These are phyloP conservation scores for Rhimphoctona megacephalus DNA, from an alignment of 2,888 invertebrate species.

Conservation along the genomic window DNA sequence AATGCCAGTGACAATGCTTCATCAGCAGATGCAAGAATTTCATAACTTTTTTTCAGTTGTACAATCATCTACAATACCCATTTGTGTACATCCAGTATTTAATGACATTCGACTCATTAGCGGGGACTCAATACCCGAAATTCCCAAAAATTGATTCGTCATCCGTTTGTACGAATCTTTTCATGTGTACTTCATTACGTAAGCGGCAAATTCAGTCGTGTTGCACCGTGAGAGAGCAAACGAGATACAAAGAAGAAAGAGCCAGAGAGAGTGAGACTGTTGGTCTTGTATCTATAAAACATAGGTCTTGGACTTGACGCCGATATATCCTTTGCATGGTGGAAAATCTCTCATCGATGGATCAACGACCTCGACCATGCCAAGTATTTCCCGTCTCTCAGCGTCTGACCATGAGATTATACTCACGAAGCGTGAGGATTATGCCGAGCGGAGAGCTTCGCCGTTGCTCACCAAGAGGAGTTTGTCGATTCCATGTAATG, in stretches of 20 bases:
- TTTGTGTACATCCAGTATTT: neutral
- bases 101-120: constrained; percentile 38
- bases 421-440: constrained; percentile 69
- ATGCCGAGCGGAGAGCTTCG: constrained; percentile 63
- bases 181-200: constrained; percentile 48
- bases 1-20: constrained; percentile 28
- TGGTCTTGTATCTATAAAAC: constrained; percentile 60
- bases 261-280: constrained; percentile 46
- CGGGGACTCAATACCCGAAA: constrained; percentile 19
- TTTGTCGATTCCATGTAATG: constrained; percentile 70
- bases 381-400: constrained; percentile 70
- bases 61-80: neutral
- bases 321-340: constrained; percentile 65
- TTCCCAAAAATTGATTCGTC: constrained; percentile 33
- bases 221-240: constrained; percentile 48
- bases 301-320: constrained; percentile 58
- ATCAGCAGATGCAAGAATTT: constrained; percentile 8
- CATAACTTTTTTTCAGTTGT: constrained; percentile 1
- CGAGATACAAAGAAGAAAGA: neutral
- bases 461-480: constrained; percentile 70
- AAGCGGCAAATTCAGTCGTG: constrained; percentile 59
- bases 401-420: constrained; percentile 69
- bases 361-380: constrained; percentile 80
- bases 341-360: constrained; percentile 80
- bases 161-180: constrained; percentile 46